Percentiles rank a stretch among this genome's conserved stretches.
These are phyloP conservation scores for Alosa alosa DNA, from an alignment of 2,113 vertebrate genomes.

Conservation along the genomic window DNA sequence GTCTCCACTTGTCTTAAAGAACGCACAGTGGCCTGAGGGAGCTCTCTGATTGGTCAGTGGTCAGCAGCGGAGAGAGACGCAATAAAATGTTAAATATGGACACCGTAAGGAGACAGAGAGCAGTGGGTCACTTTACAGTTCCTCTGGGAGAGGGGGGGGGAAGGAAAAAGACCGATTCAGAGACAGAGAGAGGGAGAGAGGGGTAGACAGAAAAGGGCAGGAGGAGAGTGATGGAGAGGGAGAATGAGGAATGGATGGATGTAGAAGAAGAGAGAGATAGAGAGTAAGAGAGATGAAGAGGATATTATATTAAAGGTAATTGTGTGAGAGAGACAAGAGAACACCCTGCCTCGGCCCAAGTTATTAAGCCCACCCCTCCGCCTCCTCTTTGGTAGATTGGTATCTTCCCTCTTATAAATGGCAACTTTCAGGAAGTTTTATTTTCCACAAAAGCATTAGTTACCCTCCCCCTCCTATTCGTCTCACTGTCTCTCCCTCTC, in stretches of 20 bases:
- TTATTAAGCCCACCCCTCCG: conserved; percentile 14
- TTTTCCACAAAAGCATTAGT: conserved; percentile 23
- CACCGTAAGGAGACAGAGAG: background rate
- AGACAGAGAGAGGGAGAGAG: background rate
- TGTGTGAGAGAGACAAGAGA: background rate
- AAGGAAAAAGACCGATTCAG: background rate
- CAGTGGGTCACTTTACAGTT: background rate
- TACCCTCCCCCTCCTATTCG: background rate
- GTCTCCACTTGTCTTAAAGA: background rate
- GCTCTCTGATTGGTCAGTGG: background rate
- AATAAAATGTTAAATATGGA: conserved; percentile 4
- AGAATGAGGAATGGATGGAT: background rate
- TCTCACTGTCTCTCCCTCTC: background rate
- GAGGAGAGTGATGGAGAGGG: conserved; percentile 23
- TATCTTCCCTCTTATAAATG: conserved; percentile 33
- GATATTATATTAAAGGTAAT: conserved; percentile 10
- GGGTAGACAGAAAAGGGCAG: background rate
- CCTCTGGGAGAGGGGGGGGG: background rate
- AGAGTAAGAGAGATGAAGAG: background rate
- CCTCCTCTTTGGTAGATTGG: conserved; percentile 17
- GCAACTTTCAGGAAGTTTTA: conserved; percentile 25
- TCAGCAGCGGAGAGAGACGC: background rate
- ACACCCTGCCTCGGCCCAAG: conserved; percentile 7
- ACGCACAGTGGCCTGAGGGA: background rate
- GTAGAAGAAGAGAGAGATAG: background rate